Evolutionary conservation across 1,140 invertebrate species (phyloP).

Genomic region (Mylabris phalerata): DNA sequence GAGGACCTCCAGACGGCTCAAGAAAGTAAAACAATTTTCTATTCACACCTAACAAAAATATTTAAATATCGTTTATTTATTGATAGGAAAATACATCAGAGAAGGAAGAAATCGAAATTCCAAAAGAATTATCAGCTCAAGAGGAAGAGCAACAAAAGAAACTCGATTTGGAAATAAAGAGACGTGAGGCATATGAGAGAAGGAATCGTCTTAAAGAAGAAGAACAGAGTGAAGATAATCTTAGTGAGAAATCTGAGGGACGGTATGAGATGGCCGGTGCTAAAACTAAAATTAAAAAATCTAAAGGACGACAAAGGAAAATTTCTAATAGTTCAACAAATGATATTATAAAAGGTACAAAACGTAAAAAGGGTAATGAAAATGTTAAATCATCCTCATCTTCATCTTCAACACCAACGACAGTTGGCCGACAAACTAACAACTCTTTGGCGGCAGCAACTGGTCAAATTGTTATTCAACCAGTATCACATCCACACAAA

Average conservation of each 20-base stretch:
- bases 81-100: slow-evolving; percentile 13
- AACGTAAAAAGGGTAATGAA: no score
- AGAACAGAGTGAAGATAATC: slow-evolving; percentile 22
- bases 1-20: slow-evolving; percentile 49
- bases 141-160: slow-evolving; percentile 12
- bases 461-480: slow-evolving; percentile 71
- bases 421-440: slow-evolving; percentile 70
- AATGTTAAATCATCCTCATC: neutral
- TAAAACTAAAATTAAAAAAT: slow-evolving; percentile 30
- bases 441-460: slow-evolving; percentile 78
- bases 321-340: slow-evolving; percentile 18
- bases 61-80: neutral
- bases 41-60: neutral
- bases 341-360: slow-evolving; percentile 3
- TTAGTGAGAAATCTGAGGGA: slow-evolving; percentile 21
- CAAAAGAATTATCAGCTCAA: neutral
- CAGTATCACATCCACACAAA: slow-evolving; percentile 38
- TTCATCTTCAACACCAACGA: slow-evolving; percentile 17
- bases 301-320: slow-evolving; percentile 24
- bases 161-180: slow-evolving; percentile 10
- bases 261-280: slow-evolving; percentile 39
- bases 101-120: slow-evolving; percentile 20
- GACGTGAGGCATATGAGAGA: slow-evolving; percentile 27
- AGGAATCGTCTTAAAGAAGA: slow-evolving; percentile 17
- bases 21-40: slow-evolving; percentile 24